Percentiles rank a stretch among this genome's conserved stretches.
phyloP scores from a whole-genome alignment of 2,888 invertebrate genomes.

The Thereva unica region DNA sequence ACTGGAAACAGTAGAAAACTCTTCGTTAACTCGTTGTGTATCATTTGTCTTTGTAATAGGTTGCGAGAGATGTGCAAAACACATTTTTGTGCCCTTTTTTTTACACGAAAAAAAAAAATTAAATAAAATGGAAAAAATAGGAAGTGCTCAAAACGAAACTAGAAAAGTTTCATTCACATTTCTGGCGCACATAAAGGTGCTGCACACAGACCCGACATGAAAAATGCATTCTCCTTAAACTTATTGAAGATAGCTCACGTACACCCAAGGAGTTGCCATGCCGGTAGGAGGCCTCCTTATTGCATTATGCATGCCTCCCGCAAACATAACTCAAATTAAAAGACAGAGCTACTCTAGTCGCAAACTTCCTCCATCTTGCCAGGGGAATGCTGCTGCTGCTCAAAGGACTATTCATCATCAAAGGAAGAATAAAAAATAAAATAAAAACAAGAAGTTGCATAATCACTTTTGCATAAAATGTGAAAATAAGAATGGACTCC shows the following conservation, averaged over 20 bases:
- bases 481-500: not conserved
- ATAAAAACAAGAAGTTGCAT: not conserved
- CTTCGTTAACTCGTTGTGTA: slow-evolving; percentile 31
- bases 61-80: slow-evolving; percentile 7
- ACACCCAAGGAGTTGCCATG: slow-evolving; percentile 18
- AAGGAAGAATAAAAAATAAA: too few species aligned
- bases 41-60: slow-evolving; percentile 20
- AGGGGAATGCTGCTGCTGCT: slow-evolving; percentile 11
- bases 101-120: slow-evolving; percentile 3
- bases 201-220: not conserved
- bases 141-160: not conserved
- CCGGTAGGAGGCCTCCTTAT: slow-evolving; percentile 7
- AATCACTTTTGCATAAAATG: slow-evolving; percentile 20
- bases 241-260: slow-evolving; percentile 33
- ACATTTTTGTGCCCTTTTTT: slow-evolving; percentile 12
- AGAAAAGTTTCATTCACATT: slow-evolving; percentile 9
- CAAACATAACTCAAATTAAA: slow-evolving; percentile 35
- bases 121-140: too few species aligned
- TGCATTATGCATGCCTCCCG: slow-evolving; percentile 33
- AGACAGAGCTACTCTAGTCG: slow-evolving; percentile 19
- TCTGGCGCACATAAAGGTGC: too few species aligned
- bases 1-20: slow-evolving; percentile 5
- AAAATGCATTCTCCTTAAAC: slow-evolving; percentile 29
- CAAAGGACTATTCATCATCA: not conserved
- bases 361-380: not conserved